These are phyloP conservation scores for Anagyrus pseudococci DNA, from an alignment of 2,888 invertebrate species.

Conservation along the genomic window DNA sequence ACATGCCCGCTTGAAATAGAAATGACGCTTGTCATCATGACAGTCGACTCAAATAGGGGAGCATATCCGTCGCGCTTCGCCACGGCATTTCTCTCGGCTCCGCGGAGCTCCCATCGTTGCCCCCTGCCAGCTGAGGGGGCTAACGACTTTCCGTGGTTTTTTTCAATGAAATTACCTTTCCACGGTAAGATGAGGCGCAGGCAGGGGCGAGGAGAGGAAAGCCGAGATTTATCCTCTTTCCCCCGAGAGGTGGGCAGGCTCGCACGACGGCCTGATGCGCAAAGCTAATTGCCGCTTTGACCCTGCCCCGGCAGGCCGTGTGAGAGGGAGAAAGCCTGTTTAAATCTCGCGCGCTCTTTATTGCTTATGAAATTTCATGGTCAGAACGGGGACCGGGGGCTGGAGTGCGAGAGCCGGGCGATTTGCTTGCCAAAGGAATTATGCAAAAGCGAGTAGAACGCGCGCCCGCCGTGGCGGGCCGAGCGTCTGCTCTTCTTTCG, in stretches of 20 bases:
- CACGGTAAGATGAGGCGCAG: background rate
- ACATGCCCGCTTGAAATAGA: too few relatives aligned
- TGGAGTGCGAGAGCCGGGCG: background rate
- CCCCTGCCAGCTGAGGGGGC: too few relatives aligned
- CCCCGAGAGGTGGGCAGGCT: background rate
- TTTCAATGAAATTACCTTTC: too few relatives aligned
- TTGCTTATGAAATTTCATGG: conserved; percentile 31
- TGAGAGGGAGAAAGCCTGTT: conserved; percentile 12
- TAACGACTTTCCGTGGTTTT: too few relatives aligned
- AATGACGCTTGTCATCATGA: too few relatives aligned
- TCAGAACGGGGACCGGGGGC: background rate
- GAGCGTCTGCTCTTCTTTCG: background rate
- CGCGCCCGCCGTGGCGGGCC: background rate
- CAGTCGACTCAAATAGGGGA: too few relatives aligned
- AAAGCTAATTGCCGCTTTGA: conserved; percentile 19
- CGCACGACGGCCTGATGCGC: too few relatives aligned
- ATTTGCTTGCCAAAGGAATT: conserved; percentile 26
- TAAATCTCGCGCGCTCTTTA: conserved; percentile 5
- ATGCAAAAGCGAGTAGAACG: conserved; percentile 27
- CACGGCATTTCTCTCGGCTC: too few relatives aligned
- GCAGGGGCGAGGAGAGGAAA: background rate
- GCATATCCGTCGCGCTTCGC: too few relatives aligned
- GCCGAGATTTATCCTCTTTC: background rate
- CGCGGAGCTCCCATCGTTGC: too few relatives aligned
- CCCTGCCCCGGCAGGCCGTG: background rate